Percentiles rank a stretch among this genome's conserved stretches.
phyloP scores from a whole-genome alignment of 1,140 invertebrate species.

The Harlomillsia oculata region DNA sequence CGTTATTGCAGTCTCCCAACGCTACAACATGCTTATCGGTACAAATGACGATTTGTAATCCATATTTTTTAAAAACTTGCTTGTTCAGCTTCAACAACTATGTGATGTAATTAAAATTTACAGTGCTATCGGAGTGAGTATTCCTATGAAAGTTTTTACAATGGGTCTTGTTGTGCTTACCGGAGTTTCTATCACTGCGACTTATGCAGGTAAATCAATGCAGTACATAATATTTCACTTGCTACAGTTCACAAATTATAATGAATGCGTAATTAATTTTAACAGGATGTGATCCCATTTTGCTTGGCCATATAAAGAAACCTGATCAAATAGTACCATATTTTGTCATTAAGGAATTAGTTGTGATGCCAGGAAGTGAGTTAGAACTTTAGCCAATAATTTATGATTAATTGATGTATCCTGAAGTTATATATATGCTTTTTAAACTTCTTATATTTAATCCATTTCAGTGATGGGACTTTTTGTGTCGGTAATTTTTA shows the following conservation, averaged over 20 bases:
- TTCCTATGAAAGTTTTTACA: slow-evolving; percentile 22
- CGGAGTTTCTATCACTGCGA: slow-evolving; percentile 4
- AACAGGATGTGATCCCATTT: slow-evolving; percentile 26
- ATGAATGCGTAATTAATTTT: too few species aligned
- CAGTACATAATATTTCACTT: too few species aligned
- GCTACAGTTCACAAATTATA: too few species aligned
- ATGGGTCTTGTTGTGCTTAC: slow-evolving; percentile 21
- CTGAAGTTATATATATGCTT: neutral
- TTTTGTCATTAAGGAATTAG: slow-evolving; percentile 37
- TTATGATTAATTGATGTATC: slow-evolving; percentile 22
- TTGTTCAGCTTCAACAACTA: neutral
- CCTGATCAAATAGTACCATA: slow-evolving; percentile 39
- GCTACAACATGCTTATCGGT: slow-evolving; percentile 17
- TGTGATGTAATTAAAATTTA: slow-evolving; percentile 12
- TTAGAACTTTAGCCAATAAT: slow-evolving; percentile 24
- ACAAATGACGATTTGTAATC: neutral
- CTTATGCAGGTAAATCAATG: too few species aligned
- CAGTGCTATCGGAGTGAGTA: slow-evolving; percentile 28
- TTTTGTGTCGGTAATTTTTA: slow-evolving; percentile 26
- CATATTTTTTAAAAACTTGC: neutral
- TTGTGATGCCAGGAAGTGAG: slow-evolving; percentile 25
- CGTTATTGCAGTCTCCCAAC: slow-evolving; percentile 38
- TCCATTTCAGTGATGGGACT: slow-evolving; percentile 27
- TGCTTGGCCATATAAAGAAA: slow-evolving; percentile 15
- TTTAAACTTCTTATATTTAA: neutral